Base-by-base conservation (phyloP, 53 echinoderm and acorn worm species). In the Holothuria scabra region DNA sequence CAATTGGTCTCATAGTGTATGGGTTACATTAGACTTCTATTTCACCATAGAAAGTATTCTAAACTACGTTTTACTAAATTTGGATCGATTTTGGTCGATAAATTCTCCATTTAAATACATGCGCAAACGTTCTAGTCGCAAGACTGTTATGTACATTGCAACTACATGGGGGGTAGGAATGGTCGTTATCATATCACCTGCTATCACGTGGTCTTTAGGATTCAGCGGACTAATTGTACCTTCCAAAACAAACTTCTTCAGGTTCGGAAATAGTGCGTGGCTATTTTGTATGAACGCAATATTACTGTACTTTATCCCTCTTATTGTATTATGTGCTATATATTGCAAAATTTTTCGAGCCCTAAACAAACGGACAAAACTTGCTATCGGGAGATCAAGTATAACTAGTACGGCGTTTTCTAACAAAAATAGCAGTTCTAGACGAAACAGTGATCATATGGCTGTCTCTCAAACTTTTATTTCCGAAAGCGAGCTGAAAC, bases 71-170 rank as follows among this genome's bases (percentile, higher is more conserved):
- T 68, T 97, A 18, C 87, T 97, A 12, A 97, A 97, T 82, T 79
- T 97, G 29, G 94, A 97, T 69, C 86, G 97, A 22, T 97, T 92
- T 85, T 97, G 97, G 97, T 94, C 94, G 16, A 97, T 97, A 46
- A 97, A 94, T 30, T 93, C 92, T 56, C 97, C 97, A 10, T 94
- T 97, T 66, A 94, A 92, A 84, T 97, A 97, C 75, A 92, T 97
- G 57, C 89, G 97, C 68, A 90, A 90, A 85, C 88, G 97, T 64
- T 94, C 97, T 30, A 88, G 94, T 56, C 79, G 97, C 8, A 90
- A 92, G 37, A 92, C 94, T 5, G 81, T 91, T 48, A 26, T 94
- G 57, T 85, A 92, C 14, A 94, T 97, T 44, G 85, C 82, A 20
- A 60, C 83, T 14, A 92, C 88, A 16, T 97, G 97, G 97, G 94